These are phyloP conservation scores for Caenorhabditis parvicauda DNA, from an alignment of 2,888 invertebrate genomes.

Conservation along the genomic window DNA sequence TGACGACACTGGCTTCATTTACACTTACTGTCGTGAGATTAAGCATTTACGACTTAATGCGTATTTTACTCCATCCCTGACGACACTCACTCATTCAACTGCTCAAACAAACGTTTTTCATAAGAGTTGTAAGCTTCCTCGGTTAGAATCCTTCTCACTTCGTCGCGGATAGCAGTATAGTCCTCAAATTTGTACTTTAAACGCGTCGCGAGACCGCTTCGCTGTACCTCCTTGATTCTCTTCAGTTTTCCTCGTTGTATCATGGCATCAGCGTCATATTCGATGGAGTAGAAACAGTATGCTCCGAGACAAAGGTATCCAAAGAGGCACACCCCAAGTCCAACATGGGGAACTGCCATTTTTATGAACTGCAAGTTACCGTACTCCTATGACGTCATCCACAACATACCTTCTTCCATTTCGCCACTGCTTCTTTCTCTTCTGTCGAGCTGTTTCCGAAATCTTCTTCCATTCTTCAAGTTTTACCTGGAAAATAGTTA, in stretches of 20 bases:
- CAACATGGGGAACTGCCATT: conserved; percentile 58
- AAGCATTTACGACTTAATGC: too few species aligned
- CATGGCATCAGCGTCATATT: conserved; percentile 47
- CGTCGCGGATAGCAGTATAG: neutral
- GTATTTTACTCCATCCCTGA: too few species aligned
- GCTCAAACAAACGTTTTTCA: too few species aligned
- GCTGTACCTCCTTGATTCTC: conserved; percentile 30
- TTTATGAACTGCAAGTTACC: conserved; percentile 41
- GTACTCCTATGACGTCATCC: too few species aligned
- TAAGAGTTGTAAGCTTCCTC: too few species aligned
- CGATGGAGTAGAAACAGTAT: conserved; percentile 48
- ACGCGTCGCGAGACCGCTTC: neutral
- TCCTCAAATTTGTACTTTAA: neutral
- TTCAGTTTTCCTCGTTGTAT: conserved; percentile 44
- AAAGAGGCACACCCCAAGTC: conserved; percentile 52
- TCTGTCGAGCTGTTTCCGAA: too few species aligned
- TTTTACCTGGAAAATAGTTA: too few species aligned
- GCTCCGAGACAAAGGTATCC: conserved; percentile 53
- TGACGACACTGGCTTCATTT: too few species aligned
- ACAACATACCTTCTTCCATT: conserved; percentile 10
- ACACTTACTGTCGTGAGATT: too few species aligned
- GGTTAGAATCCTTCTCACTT: neutral
- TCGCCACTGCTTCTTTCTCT: neutral
- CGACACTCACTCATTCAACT: too few species aligned
- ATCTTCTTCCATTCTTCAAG: too few species aligned